Evolutionary conservation across 2,113 vertebrate species (phyloP).

Genomic region (Cynocephalus volans): DNA sequence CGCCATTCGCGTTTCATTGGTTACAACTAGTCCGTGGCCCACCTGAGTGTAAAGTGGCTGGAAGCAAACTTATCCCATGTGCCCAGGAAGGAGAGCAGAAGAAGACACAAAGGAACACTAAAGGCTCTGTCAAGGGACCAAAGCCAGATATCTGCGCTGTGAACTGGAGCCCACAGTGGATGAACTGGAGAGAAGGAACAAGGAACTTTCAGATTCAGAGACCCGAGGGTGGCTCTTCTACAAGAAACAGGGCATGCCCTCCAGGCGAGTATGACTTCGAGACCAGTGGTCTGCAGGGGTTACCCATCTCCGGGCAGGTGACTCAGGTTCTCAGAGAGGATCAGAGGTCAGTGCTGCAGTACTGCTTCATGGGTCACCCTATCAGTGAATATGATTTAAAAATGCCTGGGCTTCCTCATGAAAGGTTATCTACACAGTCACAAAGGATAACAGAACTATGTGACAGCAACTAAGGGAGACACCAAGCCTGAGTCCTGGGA

Average conservation of each 20-base stretch:
- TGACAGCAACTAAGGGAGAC: background rate
- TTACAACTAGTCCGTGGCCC: background rate
- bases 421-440: background rate
- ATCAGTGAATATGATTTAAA: background rate
- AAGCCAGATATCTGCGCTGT: background rate
- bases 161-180: background rate
- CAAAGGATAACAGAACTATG: background rate
- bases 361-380: background rate
- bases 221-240: background rate
- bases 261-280: background rate
- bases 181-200: background rate
- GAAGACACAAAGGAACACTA: background rate
- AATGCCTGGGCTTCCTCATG: background rate
- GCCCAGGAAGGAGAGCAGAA: background rate
- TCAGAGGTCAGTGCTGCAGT: background rate
- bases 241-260: background rate
- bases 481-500: background rate
- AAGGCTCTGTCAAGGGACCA: background rate
- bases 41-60: background rate
- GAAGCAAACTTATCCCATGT: background rate
- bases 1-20: background rate
- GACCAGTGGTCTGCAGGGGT: background rate
- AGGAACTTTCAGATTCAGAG: background rate
- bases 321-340: background rate
- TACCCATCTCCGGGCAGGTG: background rate